Evolutionary conservation across 2,888 invertebrate genomes (phyloP), one percentile per base, ranked within the genome.

Genomic region (Eudemis profundana): DNA sequence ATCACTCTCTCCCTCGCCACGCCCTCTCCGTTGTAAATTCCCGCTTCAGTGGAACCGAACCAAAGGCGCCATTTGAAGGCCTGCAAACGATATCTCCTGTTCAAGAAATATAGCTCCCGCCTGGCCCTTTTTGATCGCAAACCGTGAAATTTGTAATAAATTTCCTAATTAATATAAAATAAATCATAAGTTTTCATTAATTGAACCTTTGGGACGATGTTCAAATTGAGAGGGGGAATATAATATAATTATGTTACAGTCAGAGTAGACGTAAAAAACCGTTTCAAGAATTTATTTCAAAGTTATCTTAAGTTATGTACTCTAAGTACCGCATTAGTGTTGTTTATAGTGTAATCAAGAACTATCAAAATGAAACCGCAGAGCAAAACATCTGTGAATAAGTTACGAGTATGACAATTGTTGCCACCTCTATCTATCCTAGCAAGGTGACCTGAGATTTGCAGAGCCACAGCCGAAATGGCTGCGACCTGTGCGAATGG

Each of bases 1-100:
- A 83, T 87, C 79, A 79, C 71, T 83, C 78, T 69, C 72, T 68
- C 63, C 61, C 67, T 64, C 68, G 65, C 72, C 73, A 74, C 73
- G 73, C 74, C 73, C 69, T 70, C 73, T 78, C 79, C 75, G 64
- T 75, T 73, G 73, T 75, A 79, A 80, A 79, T 80, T 79, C 76
- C 73, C 75, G 71, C 75, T 78, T 75, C 74, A 78, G 78, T 78
- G 68, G 73, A 74, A 74, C 70, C 70, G 72, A 73, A 73, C 72
- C 68, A 68, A 72, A 66, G 64, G 63, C 70, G 72, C 71, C 76
- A 72, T 70, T 78, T 72, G 65, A 72, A 75, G 69, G 61, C 70
- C 59, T 72, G 70, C 70, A 69, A 68, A 69, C 68, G 70, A 70
- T 69, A 67, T 63, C 67, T 57, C 59, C 65, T 56, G 61, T 66